A percentile compares a stretch with the other conserved stretches of the same genome.
Evolutionary conservation across 2,888 invertebrate species (phyloP).

Genomic region (Branchipolynoe longqiensis): DNA sequence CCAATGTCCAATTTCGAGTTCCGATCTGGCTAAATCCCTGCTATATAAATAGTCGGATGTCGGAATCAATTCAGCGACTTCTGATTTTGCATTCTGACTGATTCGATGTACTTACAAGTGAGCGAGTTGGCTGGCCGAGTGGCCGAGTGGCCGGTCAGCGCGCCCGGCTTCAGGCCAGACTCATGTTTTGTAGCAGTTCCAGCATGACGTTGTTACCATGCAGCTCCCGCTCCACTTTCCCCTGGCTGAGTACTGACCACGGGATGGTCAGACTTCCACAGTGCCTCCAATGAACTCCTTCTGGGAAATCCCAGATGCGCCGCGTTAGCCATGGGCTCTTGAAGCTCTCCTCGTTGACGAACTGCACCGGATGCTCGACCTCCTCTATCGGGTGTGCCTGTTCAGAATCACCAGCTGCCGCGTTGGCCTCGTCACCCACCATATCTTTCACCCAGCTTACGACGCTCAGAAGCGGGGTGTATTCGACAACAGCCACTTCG

Average conservation of each 20-base stretch:
- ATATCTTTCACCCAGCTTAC: not conserved
- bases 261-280: conserved; percentile 6
- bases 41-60: too few relatives aligned
- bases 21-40: too few relatives aligned
- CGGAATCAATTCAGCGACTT: too few relatives aligned
- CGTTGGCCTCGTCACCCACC: not conserved
- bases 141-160: too few relatives aligned
- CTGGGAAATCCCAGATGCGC: conserved; percentile 15
- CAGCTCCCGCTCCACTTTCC: not conserved
- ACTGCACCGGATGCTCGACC: not conserved
- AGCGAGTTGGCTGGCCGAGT: too few relatives aligned
- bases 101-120: too few relatives aligned
- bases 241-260: not conserved
- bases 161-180: not conserved
- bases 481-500: not conserved
- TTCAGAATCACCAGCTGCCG: conserved; percentile 14
- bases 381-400: not conserved
- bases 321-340: conserved; percentile 23
- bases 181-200: conserved; percentile 1
- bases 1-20: too few relatives aligned
- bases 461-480: not conserved
- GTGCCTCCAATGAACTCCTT: conserved; percentile 12
- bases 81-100: too few relatives aligned
- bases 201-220: not conserved
- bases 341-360: not conserved